Percentiles rank a stretch among this genome's conserved stretches.
Conservation (phyloP, 2,797 vertebrate genomes). For the Phoxinus dragarum region DNA sequence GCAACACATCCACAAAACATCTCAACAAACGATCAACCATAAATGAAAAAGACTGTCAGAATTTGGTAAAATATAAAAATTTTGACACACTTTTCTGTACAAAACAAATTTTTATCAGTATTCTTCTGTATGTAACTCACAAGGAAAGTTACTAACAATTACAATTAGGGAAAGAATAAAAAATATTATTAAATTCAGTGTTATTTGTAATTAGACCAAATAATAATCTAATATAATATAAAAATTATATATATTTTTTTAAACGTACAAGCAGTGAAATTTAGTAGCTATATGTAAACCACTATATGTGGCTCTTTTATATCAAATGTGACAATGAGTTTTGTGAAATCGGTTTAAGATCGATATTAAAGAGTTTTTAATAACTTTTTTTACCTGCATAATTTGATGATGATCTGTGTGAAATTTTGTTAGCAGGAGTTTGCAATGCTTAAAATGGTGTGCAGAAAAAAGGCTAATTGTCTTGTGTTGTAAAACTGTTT, state of each 20-base stretch:
- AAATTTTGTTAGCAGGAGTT: background rate
- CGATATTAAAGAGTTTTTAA: background rate
- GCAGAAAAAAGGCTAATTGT: background rate
- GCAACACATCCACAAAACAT: background rate
- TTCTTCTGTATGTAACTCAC: too few relatives aligned
- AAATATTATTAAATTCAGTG: too few relatives aligned
- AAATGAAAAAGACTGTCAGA: background rate
- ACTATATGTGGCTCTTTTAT: background rate
- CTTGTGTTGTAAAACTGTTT: background rate
- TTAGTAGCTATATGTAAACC: too few relatives aligned
- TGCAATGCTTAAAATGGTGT: background rate
- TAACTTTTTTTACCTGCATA: background rate
- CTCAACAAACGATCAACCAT: rapidly evolving
- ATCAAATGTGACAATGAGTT: background rate
- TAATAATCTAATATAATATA: too few relatives aligned
- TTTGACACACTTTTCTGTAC: too few relatives aligned
- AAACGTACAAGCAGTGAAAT: too few relatives aligned
- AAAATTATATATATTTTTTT: too few relatives aligned
- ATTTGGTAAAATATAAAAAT: too few relatives aligned
- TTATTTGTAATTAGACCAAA: too few relatives aligned
- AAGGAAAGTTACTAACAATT: too few relatives aligned
- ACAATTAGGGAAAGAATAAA: too few relatives aligned
- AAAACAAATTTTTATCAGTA: too few relatives aligned
- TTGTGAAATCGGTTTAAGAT: background rate
- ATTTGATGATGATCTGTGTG: background rate